Conservation (phyloP, 2,888 invertebrate species). For the Syrista parreyssii region DNA sequence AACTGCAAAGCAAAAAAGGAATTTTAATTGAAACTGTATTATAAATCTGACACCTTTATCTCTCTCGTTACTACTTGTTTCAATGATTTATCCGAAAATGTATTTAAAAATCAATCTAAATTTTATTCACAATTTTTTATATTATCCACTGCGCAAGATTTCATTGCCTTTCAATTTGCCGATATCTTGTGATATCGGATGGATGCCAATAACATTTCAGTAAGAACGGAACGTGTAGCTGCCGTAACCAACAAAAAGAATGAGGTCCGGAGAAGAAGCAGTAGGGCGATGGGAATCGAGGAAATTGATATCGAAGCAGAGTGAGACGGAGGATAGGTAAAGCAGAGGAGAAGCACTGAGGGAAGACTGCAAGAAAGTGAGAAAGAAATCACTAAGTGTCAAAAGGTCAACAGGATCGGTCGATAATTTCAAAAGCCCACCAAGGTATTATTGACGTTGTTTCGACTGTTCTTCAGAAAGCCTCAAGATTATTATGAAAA, state of each 20-base stretch:
- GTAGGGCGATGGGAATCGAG: not conserved
- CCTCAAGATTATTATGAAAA: not conserved
- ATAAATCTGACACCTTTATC: not conserved
- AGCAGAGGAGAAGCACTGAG: not conserved
- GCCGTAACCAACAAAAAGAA: not conserved
- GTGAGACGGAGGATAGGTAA: not conserved
- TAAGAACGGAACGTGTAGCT: not conserved
- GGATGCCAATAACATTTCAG: not conserved
- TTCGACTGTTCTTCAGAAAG: not conserved
- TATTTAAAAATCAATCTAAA: not conserved
- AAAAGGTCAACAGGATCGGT: not conserved
- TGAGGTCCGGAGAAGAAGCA: not conserved
- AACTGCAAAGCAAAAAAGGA: conserved; percentile 32
- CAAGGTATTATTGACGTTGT: not conserved
- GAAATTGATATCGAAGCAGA: not conserved
- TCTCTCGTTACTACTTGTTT: not conserved
- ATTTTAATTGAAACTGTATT: not conserved
- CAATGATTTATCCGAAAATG: not conserved
- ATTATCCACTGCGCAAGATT: no score
- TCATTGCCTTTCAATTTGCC: not conserved
- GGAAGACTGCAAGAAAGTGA: not conserved
- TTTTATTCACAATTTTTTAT: no score
- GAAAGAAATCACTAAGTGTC: not conserved
- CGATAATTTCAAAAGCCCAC: not conserved
- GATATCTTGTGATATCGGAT: not conserved